Evolutionary conservation across 2,888 invertebrate species (phyloP), one percentile per base, ranked within the genome.

Genomic region (Philhelius pedissequus): DNA sequence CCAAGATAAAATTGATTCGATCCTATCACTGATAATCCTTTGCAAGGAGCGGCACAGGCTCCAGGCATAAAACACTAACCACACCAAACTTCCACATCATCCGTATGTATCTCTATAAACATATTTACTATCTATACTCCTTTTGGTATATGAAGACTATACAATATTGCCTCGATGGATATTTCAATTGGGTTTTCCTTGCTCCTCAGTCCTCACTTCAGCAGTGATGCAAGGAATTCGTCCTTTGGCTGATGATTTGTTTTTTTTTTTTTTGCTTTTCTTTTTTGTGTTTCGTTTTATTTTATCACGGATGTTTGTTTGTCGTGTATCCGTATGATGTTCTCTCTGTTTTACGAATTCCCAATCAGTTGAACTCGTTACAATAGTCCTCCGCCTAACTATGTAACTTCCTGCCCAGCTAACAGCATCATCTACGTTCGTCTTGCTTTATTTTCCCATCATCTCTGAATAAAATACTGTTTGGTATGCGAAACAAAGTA

Each of bases 401-500:
- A 48, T 58, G 74, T 64, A 70, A 75, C 75, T 83, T 79, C 70
- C 78, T 64, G 62, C 56, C 64, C 74, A 58, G 64, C 56, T 40
- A 73, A 48, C 27, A 69, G 52, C 54, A 20, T n/a, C 50, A 6
- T 27, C 35, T 40, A 25, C 20, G 38, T 48, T 71, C 18, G n/a
- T n/a, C 35, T 45, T n/a, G 32, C 27, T 27, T 48, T 15, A 18
- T 15, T 52, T n/a, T 6, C 18, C 32, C 40, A 52, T 13, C 20
- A n/a, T 35, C 18, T 20, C 7, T 3, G 6, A 13, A 56, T 35
- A 13, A 56, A 48, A 64, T 43, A 27, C 74, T 79, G 52, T 75
- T 75, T 79, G 83, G 83, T 79, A 84, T 84, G 83, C 83, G 79
- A 84, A 84, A 79, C 83, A 84, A 84, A 79, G 75, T 79, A 79